Base-by-base conservation (phyloP, 2,113 vertebrate genomes). In the Eretmochelys imbricata region DNA sequence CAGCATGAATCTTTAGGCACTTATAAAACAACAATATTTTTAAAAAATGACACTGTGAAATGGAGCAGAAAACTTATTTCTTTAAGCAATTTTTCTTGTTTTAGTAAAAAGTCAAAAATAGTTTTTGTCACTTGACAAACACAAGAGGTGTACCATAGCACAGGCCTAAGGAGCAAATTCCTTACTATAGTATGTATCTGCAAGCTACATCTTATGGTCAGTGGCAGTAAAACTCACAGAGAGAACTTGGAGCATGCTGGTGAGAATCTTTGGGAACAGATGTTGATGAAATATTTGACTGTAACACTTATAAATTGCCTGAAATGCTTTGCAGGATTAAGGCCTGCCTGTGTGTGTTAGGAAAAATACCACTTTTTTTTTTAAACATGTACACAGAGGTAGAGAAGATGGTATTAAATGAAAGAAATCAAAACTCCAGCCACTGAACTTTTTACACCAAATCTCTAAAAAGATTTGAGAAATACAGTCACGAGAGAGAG, bases 1-100 rank as follows among this genome's bases (percentile, higher is more conserved):
- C 48, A 89, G 89, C 65, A 59, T 6, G 57, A 17, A 89, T 90
- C 83, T 93, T 29, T 92, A 42, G 89, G 85, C 55, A 86, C 59
- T 16, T 75, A 75, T 5, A 93, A 83, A 54, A 48, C 31, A 69
- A 79, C 0, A 4, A n/a, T 86, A 85, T 48, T 69, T 87, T 91
- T 46, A 78, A 31, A 19, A 85, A 89, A 93, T 51, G 76, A 85
- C 50, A 14, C 79, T 79, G 69, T 51, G 57, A 82, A 75, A 86
- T 81, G 50, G 57, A 87, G 82, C 88, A 82, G 1, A 42, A n/a
- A 88, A 49, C 9, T 2, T 31, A 31, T 49, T 29, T 31, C 54
- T 1, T 22, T 22, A n/a, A 24, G 53, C 5, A 51, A 16, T 17
- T 91, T 20, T 31, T 5, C 49, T 38, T 59, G 75, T n/a, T 90